Percentiles rank a stretch among this genome's conserved stretches.
Conservation (phyloP, 2,797 vertebrate genomes). For the Garrulus glandarius region DNA sequence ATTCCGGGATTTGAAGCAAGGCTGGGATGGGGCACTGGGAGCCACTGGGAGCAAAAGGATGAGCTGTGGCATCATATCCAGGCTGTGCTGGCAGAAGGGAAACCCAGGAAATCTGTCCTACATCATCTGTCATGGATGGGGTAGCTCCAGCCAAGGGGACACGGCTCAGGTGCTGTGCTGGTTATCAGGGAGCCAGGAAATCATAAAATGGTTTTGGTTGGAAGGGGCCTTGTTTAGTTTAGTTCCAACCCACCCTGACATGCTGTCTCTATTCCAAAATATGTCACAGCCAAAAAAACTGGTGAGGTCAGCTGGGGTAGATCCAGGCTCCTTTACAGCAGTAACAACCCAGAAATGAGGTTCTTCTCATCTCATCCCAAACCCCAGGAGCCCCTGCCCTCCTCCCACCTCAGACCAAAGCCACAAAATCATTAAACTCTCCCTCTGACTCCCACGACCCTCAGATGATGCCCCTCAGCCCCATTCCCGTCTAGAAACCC, state of each 20-base stretch:
- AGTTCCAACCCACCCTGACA: not conserved
- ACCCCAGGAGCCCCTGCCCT: not conserved
- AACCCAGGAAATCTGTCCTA: not conserved
- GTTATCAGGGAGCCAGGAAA: not conserved
- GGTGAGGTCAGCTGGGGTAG: not conserved
- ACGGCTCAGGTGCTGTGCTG: rapidly evolving
- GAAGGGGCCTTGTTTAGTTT: not conserved
- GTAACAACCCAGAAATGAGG: not conserved
- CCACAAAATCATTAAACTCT: not conserved
- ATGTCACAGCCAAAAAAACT: not conserved
- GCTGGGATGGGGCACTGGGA: too few relatives aligned
- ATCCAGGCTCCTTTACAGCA: not conserved
- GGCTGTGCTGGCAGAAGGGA: not conserved
- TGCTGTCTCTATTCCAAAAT: not conserved
- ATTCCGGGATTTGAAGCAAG: not conserved
- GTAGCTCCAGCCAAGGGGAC: not conserved
- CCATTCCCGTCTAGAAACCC: not conserved
- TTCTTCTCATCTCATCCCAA: not conserved
- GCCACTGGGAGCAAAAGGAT: not conserved
- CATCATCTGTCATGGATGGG: rapidly evolving
- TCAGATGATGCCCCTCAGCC: not conserved
- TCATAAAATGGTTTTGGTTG: not conserved
- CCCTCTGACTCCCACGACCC: not conserved
- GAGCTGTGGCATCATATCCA: not conserved
- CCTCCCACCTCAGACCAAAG: not conserved